Evolutionary conservation across 64 coral and sea anemone genomes (phyloP).

Genomic region (Actinia equina): DNA sequence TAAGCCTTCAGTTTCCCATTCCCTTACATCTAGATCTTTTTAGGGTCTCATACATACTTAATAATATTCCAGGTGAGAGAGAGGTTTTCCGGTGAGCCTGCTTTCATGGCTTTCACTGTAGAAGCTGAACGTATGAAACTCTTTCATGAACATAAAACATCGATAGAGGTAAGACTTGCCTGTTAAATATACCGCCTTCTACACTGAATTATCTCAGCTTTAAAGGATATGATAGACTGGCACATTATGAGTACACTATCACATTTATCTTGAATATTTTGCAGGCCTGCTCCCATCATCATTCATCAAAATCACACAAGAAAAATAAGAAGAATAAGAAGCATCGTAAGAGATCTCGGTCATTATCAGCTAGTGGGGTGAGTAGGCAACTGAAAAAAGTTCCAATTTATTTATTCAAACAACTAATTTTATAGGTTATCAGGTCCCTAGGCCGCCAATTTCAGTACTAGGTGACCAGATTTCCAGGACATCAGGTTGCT

Average conservation of each 20-base stretch:
- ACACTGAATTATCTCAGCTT: too few relatives aligned
- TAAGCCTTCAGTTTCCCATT: too few relatives aligned
- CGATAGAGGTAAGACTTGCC: conserved; percentile 76
- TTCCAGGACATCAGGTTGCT: too few relatives aligned
- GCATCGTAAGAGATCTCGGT: conserved; percentile 77
- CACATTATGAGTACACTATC: too few relatives aligned
- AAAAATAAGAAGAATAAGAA: conserved; percentile 82
- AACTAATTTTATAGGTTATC: too few relatives aligned
- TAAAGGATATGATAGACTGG: too few relatives aligned
- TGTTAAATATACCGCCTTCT: too few relatives aligned
- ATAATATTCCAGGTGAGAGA: conserved; percentile 67
- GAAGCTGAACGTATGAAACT: conserved; percentile 89
- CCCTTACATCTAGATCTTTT: too few relatives aligned
- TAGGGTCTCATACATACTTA: not conserved
- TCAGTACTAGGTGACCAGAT: too few relatives aligned
- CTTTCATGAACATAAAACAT: conserved; percentile 80
- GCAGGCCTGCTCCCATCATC: conserved; percentile 69
- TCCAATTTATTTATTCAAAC: too few relatives aligned
- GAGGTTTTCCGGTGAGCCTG: conserved; percentile 66
- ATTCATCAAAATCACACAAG: conserved; percentile 82
- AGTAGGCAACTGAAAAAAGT: not conserved
- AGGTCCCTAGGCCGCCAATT: too few relatives aligned
- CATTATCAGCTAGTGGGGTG: conserved; percentile 49
- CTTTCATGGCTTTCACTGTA: conserved; percentile 80
- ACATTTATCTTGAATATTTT: not conserved